These are phyloP conservation scores for Bombyx mandarina DNA, from an alignment of 1,140 invertebrate genomes.

Conservation along the genomic window DNA sequence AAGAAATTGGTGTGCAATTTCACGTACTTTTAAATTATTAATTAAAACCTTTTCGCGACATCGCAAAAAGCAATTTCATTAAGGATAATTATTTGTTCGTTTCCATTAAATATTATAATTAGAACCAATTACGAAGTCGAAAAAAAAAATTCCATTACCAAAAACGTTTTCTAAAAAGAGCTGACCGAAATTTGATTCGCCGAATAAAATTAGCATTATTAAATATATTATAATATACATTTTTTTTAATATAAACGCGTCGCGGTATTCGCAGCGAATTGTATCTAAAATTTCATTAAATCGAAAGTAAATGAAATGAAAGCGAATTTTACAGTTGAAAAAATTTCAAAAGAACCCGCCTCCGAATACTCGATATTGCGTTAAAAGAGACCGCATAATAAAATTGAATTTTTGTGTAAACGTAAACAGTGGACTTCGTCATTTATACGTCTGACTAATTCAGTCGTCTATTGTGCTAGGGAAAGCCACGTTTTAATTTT, in stretches of 20 bases:
- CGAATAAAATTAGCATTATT: conserved; percentile 25
- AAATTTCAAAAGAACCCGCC: conserved; percentile 45
- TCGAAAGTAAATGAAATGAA: conserved; percentile 50
- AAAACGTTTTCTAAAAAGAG: not conserved
- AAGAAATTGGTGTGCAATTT: too few species aligned
- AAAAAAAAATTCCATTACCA: not conserved
- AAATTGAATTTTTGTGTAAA: conserved; percentile 35
- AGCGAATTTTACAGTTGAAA: conserved; percentile 51
- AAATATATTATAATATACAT: conserved; percentile 22
- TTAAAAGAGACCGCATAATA: conserved; percentile 48
- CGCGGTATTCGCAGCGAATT: conserved; percentile 15
- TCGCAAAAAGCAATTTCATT: too few species aligned
- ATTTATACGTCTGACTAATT: too few species aligned
- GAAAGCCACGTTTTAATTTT: too few species aligned
- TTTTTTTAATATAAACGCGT: conserved; percentile 1
- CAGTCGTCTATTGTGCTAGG: too few species aligned
- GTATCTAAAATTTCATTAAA: conserved; percentile 57
- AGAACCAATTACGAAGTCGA: not conserved
- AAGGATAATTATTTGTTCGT: too few species aligned
- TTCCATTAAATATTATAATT: not conserved
- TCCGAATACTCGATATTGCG: conserved; percentile 48
- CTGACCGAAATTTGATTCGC: conserved; percentile 13
- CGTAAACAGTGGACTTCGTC: not conserved
- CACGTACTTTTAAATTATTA: too few species aligned
- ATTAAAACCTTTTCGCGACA: too few species aligned